Evolutionary conservation across 2,888 invertebrate species (phyloP), one percentile per base, ranked within the genome.

Genomic region (Drosophila limbata): DNA sequence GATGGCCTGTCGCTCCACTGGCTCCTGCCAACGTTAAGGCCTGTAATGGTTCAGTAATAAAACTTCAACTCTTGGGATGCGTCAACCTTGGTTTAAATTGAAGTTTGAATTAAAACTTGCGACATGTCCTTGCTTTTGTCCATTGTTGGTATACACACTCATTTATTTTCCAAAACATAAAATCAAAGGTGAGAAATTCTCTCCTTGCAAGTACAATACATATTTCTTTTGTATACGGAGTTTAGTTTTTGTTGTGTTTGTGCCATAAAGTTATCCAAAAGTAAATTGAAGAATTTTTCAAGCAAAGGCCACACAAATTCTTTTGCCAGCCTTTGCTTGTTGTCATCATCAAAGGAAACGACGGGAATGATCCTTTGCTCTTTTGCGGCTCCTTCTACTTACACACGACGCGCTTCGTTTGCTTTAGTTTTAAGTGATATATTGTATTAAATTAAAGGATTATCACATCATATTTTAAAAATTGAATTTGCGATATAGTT

Each of bases 191-290:
- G 79, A 72, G 82, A 69, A 75, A 52, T 69, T 42, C 53, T 68
- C 81, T 70, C 63, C 75, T 65, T 86, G 69, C 47, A 47, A 45
- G 45, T 88, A 88, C 77, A 75, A 75, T 60, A 55, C 57, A 69
- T 47, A 45, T 55, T 63, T 33, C 37, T 68, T 59, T 77, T 63
- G 60, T 81, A 74, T 68, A 68, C 68, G 55, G 65, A 64, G 59
- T 59, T 70, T 62, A 60, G 63, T 67, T 44, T 51, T 63, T 45
- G 37, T 69, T 62, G 53, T 62, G 25, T 25, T 25, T 85, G 84
- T 88, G 87, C 89, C 87, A 68, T 71, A 88, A 86, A 85, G 69
- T 76, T 88, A 69, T 83, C 84, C 87, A 80, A 84, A 83, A 83
- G 81, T 84, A 67, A 65, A 68, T 68, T 77, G 53, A 83, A 75